These are phyloP conservation scores for Columba livia DNA, from an alignment of 2,113 vertebrate genomes.

Conservation along the genomic window DNA sequence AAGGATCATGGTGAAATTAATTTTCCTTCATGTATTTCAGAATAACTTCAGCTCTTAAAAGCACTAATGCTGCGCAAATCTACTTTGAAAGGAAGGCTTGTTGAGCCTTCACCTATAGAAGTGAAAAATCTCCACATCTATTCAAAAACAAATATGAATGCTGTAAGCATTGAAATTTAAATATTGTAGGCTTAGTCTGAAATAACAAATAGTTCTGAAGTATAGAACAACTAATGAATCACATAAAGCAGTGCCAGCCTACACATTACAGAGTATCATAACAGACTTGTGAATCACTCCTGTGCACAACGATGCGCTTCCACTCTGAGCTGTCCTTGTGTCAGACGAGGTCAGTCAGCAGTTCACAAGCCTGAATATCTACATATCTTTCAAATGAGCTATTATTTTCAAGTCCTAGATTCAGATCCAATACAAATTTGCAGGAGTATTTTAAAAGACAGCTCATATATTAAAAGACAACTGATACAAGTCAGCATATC, in stretches of 20 bases:
- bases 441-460: not conserved
- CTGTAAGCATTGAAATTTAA: not conserved
- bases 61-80: not conserved
- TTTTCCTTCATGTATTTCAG: fast-evolving
- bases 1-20: not conserved
- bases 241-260: not conserved
- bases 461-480: not conserved
- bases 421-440: not conserved
- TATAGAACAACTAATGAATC: not conserved
- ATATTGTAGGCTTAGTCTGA: not conserved
- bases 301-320: not conserved
- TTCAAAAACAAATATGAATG: not conserved
- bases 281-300: not conserved
- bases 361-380: not conserved
- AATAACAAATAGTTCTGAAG: not conserved
- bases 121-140: not conserved
- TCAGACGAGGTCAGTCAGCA: not conserved
- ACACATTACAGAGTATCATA: not conserved
- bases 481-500: not conserved
- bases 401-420: not conserved
- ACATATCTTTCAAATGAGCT: not conserved
- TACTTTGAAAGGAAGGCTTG: not conserved
- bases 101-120: not conserved
- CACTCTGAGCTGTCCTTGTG: not conserved
- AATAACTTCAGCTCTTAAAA: not conserved